These are phyloP conservation scores for Formica aserva DNA, from an alignment of 2,888 invertebrate species.

Conservation along the genomic window DNA sequence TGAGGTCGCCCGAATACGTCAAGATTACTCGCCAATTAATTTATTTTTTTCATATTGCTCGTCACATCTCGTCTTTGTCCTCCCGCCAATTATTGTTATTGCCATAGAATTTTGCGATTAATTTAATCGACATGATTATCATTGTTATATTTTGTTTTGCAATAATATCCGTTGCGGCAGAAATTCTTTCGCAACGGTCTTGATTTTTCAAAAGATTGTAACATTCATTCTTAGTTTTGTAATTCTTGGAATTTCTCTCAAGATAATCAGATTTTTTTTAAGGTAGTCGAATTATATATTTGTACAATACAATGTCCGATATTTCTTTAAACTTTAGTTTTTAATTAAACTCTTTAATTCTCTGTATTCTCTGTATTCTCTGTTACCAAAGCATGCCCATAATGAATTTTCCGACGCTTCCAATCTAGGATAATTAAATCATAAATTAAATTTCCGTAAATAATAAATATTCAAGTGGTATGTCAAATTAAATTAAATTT, in stretches of 20 bases:
- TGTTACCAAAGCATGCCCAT: background rate
- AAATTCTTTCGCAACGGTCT: background rate
- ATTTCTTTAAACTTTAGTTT: slow-evolving; percentile 10
- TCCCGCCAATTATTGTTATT: slow-evolving; percentile 47
- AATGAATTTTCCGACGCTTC: slow-evolving; percentile 2
- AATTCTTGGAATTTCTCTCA: slow-evolving; percentile 1
- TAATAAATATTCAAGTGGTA: slow-evolving; percentile 30
- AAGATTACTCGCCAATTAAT: slow-evolving; percentile 67
- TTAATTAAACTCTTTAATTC: slow-evolving; percentile 35
- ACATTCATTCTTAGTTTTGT: background rate
- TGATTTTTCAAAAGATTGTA: slow-evolving; percentile 27
- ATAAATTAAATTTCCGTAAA: slow-evolving; percentile 44
- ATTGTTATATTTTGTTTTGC: slow-evolving; percentile 60
- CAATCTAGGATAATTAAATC: slow-evolving; percentile 29
- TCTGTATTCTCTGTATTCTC: slow-evolving; percentile 5
- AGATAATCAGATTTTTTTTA: background rate
- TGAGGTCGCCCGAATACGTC: slow-evolving; percentile 20
- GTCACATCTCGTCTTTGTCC: background rate
- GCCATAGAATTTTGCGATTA: slow-evolving; percentile 65
- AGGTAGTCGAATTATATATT: background rate
- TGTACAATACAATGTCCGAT: background rate
- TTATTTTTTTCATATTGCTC: slow-evolving; percentile 53
- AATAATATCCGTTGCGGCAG: slow-evolving; percentile 26
- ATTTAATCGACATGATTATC: slow-evolving; percentile 61
- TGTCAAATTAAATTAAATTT: slow-evolving; percentile 47